Evolutionary conservation across 2,113 vertebrate genomes (phyloP).

Genomic region (Tragelaphus strepsiceros): DNA sequence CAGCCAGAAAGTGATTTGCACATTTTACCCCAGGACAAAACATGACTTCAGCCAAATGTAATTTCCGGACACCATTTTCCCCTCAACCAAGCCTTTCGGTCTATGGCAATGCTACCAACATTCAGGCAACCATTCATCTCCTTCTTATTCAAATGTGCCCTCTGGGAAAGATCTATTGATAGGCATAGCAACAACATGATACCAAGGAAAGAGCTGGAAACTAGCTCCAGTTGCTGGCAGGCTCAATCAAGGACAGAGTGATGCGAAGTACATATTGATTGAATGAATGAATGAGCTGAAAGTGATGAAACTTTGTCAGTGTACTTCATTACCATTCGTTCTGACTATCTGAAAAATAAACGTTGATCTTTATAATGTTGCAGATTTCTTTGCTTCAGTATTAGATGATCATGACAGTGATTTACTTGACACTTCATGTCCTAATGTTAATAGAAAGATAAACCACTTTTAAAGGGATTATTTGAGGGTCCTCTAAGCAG

Average conservation of each 20-base stretch:
- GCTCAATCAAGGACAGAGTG: too few species aligned
- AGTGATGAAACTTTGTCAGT: neutral
- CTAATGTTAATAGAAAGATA: neutral
- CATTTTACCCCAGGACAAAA: neutral
- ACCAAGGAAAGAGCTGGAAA: rapidly evolving
- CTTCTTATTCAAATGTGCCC: neutral
- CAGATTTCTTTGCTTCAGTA: neutral
- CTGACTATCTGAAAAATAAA: neutral
- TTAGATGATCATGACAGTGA: neutral
- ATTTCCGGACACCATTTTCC: neutral
- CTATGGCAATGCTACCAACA: rapidly evolving
- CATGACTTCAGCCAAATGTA: neutral
- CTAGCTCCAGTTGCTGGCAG: neutral
- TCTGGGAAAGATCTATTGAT: neutral
- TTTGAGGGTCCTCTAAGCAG: neutral
- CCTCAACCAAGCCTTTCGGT: neutral
- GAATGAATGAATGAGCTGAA: neutral
- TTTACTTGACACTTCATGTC: neutral
- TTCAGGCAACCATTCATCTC: neutral
- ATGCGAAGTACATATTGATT: neutral
- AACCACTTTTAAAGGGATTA: neutral
- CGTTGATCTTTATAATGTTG: neutral
- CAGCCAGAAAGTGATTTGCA: neutral
- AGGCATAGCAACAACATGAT: neutral
- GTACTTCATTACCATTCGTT: neutral